Evolutionary conservation across 2,888 invertebrate species (phyloP), one percentile per base, ranked within the genome.

Genomic region (Drosophila quinaria): DNA sequence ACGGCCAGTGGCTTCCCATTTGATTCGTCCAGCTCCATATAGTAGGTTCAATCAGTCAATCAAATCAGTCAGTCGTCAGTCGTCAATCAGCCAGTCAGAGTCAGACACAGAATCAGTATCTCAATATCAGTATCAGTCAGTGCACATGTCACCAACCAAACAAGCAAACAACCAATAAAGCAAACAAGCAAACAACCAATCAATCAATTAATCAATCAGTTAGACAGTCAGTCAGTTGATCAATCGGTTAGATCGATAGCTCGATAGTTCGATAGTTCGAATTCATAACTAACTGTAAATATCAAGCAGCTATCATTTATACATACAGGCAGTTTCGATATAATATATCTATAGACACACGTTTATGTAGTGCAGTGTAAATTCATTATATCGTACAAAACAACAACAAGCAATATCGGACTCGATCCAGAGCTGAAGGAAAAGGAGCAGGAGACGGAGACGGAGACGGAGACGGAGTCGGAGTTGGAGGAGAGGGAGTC

Each of bases 1-100:
- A 79, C 47, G 78, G 88, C 80, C 88, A 88, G 91, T 91, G 91
- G 91, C 91, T 92, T 81, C 92, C 92, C 80, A 93, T 93, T 90
- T 92, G 92, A 92, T 91, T 91, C 83, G 84, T 87, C 85, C 78
- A 82, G 88, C 70, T 81, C 78, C 77, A 87, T 60, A 81, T 49
- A 85, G 86, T 86, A 89, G 89, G 90, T 89, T 74, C 70, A 74
- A 62, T 89, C 89, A 83, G 51, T 79, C 83, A 80, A 59, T 61
- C 79, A 78, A 80, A 59, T 61, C 79, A 78, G 49, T 74, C 37
- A 37, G 19, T 65, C 80, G 39, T 52, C 39, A 52, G 52, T 52
- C 37, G 51, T 46, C 61, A 71, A 17, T 50, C 58, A 65, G 35
- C 22, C 74, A 70, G 29, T 52, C 58, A 59, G 60, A 46, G 44